Evolutionary conservation across 23 tunicate species (phyloP).

Genomic region (Trididemnum nubilum): DNA sequence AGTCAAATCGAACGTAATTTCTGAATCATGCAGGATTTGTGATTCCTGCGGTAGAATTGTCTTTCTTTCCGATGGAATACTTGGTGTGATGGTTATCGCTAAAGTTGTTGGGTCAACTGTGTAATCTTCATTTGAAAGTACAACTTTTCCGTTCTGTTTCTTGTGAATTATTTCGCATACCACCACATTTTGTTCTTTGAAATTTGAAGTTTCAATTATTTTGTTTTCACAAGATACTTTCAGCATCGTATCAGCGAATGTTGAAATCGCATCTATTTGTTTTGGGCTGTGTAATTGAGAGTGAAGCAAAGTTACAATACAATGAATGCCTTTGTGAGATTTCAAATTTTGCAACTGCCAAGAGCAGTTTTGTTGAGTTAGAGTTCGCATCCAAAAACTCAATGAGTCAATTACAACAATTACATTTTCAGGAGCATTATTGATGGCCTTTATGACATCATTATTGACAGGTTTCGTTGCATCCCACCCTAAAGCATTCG

Average conservation of each 20-base stretch:
- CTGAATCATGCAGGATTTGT: not conserved
- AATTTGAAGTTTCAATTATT: not conserved
- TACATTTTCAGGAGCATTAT: not conserved
- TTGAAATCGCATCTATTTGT: not conserved
- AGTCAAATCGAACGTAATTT: conserved; percentile 57
- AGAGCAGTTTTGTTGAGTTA: not conserved
- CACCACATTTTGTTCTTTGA: not conserved
- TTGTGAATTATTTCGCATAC: not conserved
- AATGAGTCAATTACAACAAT: conserved; percentile 22
- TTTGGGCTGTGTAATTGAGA: not conserved
- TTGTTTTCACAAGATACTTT: conserved; percentile 1
- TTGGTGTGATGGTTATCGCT: not conserved
- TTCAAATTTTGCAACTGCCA: not conserved
- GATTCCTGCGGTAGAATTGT: not conserved
- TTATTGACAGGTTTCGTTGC: not conserved
- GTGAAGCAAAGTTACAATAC: conserved; percentile 2
- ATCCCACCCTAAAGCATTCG: conserved; percentile 12
- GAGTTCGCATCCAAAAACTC: not conserved
- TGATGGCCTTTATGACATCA: not conserved
- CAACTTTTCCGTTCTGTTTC: conserved; percentile 33
- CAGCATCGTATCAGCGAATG: not conserved
- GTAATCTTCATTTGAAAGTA: conserved; percentile 5
- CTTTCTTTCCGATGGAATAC: not conserved
- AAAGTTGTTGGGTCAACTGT: not conserved
- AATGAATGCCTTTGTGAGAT: not conserved